phyloP scores from a whole-genome alignment of 2,797 vertebrate genomes.

The Rhadinocentrus ornatus region DNA sequence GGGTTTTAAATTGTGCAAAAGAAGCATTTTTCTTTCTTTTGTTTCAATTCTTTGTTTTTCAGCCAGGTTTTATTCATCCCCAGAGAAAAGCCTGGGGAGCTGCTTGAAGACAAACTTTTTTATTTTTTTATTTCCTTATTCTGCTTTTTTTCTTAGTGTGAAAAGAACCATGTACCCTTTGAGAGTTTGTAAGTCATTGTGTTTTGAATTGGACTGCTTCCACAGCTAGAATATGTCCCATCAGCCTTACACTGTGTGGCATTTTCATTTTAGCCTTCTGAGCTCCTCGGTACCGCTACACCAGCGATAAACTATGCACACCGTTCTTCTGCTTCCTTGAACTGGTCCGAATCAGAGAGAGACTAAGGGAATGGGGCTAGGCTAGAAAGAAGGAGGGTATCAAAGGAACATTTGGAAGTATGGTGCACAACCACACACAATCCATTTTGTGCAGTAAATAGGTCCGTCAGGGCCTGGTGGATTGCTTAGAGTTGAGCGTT shows the following conservation, averaged over 20 bases:
- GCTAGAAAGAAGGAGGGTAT: constrained; percentile 51
- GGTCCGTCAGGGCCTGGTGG: constrained; percentile 70
- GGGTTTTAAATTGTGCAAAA: constrained; percentile 74
- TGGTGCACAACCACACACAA: constrained; percentile 65
- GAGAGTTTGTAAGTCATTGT: constrained; percentile 58
- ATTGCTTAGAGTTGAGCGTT: constrained; percentile 61
- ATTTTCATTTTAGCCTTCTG: constrained; percentile 49
- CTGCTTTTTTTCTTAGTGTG: constrained; percentile 15
- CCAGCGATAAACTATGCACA: constrained; percentile 47
- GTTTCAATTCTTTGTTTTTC: constrained; percentile 65
- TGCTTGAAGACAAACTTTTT: constrained; percentile 62
- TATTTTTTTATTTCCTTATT: not conserved
- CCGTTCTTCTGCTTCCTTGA: constrained; percentile 47
- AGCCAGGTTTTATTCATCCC: constrained; percentile 64
- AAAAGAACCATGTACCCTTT: constrained; percentile 57
- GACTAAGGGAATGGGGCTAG: constrained; percentile 7
- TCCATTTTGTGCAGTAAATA: constrained; percentile 76
- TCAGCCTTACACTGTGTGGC: constrained; percentile 47
- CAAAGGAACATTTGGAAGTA: constrained; percentile 70
- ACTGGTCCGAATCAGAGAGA: constrained; percentile 43
- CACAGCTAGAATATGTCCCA: constrained; percentile 57
- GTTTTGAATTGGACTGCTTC: constrained; percentile 54
- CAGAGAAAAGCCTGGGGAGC: constrained; percentile 57
- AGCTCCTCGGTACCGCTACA: constrained; percentile 38
- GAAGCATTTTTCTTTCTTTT: constrained; percentile 50